phyloP scores from a whole-genome alignment of 2,797 vertebrate species.

The Artibeus lituratus region DNA sequence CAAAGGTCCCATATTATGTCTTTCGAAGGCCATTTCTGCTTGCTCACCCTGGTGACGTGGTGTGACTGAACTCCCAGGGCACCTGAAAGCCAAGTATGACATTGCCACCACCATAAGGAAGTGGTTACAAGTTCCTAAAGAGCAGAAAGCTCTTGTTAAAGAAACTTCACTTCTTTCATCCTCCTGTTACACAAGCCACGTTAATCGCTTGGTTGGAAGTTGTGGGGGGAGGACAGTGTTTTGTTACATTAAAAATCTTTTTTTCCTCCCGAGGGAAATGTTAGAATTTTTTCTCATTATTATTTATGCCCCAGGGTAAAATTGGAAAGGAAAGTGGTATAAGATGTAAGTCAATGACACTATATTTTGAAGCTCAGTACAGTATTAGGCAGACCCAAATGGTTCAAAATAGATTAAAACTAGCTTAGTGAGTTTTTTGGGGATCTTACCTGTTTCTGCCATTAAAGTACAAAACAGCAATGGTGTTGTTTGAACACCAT shows the following conservation, averaged over 20 bases:
- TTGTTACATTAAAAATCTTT: background rate
- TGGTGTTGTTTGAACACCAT: background rate
- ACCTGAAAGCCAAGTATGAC: background rate
- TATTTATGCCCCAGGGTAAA: background rate
- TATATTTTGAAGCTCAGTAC: constrained; percentile 14
- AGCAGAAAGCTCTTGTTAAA: background rate
- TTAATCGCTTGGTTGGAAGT: background rate
- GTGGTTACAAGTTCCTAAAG: background rate
- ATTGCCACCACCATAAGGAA: background rate
- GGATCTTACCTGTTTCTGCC: background rate
- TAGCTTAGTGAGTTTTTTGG: background rate
- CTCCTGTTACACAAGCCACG: background rate
- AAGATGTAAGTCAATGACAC: background rate
- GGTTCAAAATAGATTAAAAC: background rate
- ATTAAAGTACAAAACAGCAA: background rate
- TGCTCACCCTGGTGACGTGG: background rate
- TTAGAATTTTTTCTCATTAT: background rate
- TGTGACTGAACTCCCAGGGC: background rate
- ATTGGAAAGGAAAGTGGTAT: background rate
- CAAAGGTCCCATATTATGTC: background rate
- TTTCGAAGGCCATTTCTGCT: background rate
- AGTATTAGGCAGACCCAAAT: background rate
- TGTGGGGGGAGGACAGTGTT: background rate
- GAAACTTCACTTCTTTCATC: background rate
- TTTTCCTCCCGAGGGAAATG: background rate